A percentile compares a stretch with the other conserved stretches of the same genome.
These are phyloP conservation scores for Sturmia bella DNA, from an alignment of 2,888 invertebrate genomes.

Conservation along the genomic window DNA sequence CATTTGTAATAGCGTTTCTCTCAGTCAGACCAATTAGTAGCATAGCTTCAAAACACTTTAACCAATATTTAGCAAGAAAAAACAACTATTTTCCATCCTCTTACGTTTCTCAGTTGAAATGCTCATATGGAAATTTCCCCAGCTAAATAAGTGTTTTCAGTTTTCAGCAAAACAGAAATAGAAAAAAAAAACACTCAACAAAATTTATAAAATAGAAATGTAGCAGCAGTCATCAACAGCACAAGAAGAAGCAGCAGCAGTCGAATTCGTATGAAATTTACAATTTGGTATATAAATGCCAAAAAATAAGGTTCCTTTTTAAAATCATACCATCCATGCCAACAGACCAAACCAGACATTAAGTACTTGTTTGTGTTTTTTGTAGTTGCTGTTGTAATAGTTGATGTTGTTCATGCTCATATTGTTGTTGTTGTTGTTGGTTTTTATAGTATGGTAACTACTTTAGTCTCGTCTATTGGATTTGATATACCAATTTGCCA, in stretches of 20 bases:
- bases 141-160: background rate
- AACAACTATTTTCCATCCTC: slow-evolving; percentile 9
- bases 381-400: slow-evolving; percentile 19
- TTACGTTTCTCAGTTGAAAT: background rate
- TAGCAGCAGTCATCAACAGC: slow-evolving; percentile 6
- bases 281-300: slow-evolving; percentile 65
- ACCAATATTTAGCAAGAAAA: slow-evolving; percentile 40
- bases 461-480: slow-evolving; percentile 64
- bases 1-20: slow-evolving; percentile 71
- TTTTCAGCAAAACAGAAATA: background rate
- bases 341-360: slow-evolving; percentile 39
- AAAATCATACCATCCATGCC: slow-evolving; percentile 37
- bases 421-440: slow-evolving; percentile 29
- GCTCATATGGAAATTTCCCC: slow-evolving; percentile 6
- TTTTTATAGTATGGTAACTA: slow-evolving; percentile 56
- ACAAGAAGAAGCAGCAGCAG: background rate
- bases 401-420: too few species aligned
- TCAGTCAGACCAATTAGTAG: slow-evolving; percentile 77
- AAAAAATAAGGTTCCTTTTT: slow-evolving; percentile 57
- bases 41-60: slow-evolving; percentile 74
- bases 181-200: slow-evolving; percentile 11
- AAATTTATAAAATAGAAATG: slow-evolving; percentile 40
- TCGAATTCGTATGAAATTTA: slow-evolving; percentile 35
- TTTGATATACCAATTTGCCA: slow-evolving; percentile 70
- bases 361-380: slow-evolving; percentile 1